phyloP scores from a whole-genome alignment of 2,888 invertebrate genomes.

The Eumacrocentrus americanus region DNA sequence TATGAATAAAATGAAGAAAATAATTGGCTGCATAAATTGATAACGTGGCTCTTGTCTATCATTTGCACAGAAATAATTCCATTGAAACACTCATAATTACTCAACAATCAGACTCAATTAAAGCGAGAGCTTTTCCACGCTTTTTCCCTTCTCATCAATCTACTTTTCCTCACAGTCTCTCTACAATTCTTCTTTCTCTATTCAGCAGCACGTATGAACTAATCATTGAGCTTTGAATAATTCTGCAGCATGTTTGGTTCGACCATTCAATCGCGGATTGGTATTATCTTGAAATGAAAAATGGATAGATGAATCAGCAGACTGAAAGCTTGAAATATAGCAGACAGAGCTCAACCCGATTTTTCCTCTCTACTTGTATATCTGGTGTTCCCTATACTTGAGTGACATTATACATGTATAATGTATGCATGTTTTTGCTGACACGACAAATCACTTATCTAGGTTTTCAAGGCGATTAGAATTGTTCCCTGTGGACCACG shows the following conservation, averaged over 20 bases:
- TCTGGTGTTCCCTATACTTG: too few relatives aligned
- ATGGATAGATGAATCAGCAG: conserved; percentile 37
- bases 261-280: conserved; percentile 38
- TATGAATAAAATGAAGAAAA: neutral
- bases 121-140: conserved; percentile 15
- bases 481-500: too few relatives aligned
- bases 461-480: too few relatives aligned
- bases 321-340: too few relatives aligned
- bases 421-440: neutral
- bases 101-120: conserved; percentile 22
- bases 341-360: too few relatives aligned
- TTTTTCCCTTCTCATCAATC: neutral
- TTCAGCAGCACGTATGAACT: conserved; percentile 7
- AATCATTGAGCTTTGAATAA: conserved; percentile 31
- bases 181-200: neutral
- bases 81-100: neutral
- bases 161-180: too few relatives aligned
- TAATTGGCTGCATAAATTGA: neutral
- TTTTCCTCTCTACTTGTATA: too few relatives aligned
- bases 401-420: too few relatives aligned
- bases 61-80: neutral
- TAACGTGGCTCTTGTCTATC: neutral
- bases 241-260: conserved; percentile 31
- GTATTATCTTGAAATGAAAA: conserved; percentile 31
- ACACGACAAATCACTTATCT: neutral